phyloP scores from a whole-genome alignment of 2,797 vertebrate species.

The Gallirallus australis region DNA sequence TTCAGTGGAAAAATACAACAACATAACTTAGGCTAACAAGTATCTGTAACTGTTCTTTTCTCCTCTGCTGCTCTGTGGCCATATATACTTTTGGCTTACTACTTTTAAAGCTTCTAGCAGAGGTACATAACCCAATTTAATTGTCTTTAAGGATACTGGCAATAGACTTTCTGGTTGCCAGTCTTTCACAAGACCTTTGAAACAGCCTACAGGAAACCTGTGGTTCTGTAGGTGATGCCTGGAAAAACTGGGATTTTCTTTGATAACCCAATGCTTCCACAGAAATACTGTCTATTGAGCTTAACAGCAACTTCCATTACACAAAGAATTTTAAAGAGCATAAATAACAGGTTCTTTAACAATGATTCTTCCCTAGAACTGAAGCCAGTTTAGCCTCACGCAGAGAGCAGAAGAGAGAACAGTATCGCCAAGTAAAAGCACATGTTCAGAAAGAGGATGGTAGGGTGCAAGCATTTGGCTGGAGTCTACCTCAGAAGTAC shows the following conservation, averaged over 20 bases:
- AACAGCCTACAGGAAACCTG: background rate
- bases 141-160: background rate
- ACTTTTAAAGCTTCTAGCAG: background rate
- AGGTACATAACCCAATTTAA: background rate
- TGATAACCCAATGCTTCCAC: background rate
- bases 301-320: background rate
- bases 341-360: background rate
- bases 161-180: background rate
- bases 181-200: background rate
- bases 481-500: conserved; percentile 96
- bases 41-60: background rate
- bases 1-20: background rate
- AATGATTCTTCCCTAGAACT: conserved; percentile 73
- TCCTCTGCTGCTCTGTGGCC: background rate
- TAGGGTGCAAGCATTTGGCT: conserved; percentile 94
- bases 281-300: background rate
- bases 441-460: conserved; percentile 97
- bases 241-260: background rate
- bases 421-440: conserved; percentile 97
- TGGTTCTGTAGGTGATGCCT: background rate
- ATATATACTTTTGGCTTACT: background rate
- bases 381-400: conserved; percentile 88
- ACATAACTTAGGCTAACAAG: background rate
- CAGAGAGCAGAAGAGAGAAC: conserved; percentile 95
- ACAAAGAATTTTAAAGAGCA: background rate